Base-by-base conservation (phyloP, 2,888 invertebrate species). In the Marasmarcha lunaedactyla region DNA sequence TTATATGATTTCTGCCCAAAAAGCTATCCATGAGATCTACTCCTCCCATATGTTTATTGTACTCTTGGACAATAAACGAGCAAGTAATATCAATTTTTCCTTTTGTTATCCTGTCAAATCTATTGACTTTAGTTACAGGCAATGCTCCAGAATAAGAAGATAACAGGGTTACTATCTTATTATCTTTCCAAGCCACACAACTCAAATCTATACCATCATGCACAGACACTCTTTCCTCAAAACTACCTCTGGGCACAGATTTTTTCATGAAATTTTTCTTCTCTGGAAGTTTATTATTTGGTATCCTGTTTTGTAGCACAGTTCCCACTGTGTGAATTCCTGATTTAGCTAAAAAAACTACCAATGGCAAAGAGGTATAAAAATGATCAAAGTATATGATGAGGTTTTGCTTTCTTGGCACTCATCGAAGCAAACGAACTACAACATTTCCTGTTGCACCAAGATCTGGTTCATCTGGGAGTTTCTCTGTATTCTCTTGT, bases 21-120 rank as follows among this genome's bases (percentile, higher is more conserved):
- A 53, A 57, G 39, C 54, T 58, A 49, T 67, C 59, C 51, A 58
- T 52, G 35, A 63, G 53, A 36, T 64, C 63, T 30, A 60, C 62
- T 45, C 58, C 61, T n/a, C 39, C 40, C 63, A 63, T 65, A 42
- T 63, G 59, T 41, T 50, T 53, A 53, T 63, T 64, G 45, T 66
- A 64, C 12, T 57, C 51, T 48, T 54, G 48, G 41, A 62, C 47
- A 49, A 61, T 54, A 46, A 54, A 48, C 38, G 63, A 63, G 48
- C 61, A 64, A 48, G 53, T 44, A 48, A 66, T 56, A 47, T 56
- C 41, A 50, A 52, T 52, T 49, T 49, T 57, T 47, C 20, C 46
- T 50, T 61, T 60, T 51, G 25, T 55, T 46, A 20, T 39, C 47
- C 40, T 60, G 49, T 59, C 58, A 54, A 40, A 64, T 50, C 59